Evolutionary conservation across 2,888 invertebrate species (phyloP).

Genomic region (Cephus sareptanus): DNA sequence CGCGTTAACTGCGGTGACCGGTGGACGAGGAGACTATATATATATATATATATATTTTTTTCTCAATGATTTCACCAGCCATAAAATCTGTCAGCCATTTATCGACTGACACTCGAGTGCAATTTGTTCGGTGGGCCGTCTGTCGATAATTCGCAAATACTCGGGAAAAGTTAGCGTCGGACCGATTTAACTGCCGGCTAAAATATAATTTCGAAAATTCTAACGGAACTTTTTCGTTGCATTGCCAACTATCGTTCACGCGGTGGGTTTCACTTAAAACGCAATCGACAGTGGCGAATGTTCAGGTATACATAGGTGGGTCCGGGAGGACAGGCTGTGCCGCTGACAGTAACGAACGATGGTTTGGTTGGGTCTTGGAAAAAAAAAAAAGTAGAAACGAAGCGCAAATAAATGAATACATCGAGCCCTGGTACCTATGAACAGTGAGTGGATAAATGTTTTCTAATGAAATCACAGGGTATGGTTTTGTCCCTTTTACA

Average conservation of each 20-base stretch:
- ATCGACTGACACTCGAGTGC: constrained; percentile 31
- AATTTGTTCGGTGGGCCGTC: constrained; percentile 36
- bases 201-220: background rate
- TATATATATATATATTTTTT: constrained; percentile 11
- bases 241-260: background rate
- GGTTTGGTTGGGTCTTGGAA: constrained; percentile 16
- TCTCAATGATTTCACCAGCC: constrained; percentile 47
- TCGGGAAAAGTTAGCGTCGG: constrained; percentile 24
- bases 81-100: constrained; percentile 45
- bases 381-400: background rate
- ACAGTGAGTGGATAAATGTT: background rate
- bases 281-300: background rate
- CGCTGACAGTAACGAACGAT: constrained; percentile 25
- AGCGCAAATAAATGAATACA: background rate
- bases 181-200: constrained; percentile 15
- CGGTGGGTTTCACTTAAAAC: background rate
- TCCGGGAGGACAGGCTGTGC: background rate
- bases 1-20: background rate
- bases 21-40: background rate
- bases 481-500: background rate
- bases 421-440: background rate
- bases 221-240: background rate
- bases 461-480: background rate
- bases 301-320: background rate
- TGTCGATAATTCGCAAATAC: constrained; percentile 54